Evolutionary conservation across 2,113 vertebrate species (phyloP), one percentile per base, ranked within the genome.

Genomic region (Pampusana beccarii): DNA sequence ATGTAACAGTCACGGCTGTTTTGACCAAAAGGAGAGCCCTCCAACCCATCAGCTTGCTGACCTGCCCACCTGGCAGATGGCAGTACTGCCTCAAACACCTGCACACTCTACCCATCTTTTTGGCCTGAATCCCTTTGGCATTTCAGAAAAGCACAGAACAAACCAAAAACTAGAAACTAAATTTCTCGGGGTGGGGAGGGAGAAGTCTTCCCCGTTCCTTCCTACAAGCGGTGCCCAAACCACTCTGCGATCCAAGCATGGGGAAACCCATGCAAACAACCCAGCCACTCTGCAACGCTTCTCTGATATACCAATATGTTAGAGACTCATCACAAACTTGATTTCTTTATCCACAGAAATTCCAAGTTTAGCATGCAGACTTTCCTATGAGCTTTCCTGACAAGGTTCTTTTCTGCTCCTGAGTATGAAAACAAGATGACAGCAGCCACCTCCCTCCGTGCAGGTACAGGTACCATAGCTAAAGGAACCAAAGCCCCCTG

Each of bases 401-500:
- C 67, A 67, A 54, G 24, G 53, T 20, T 79, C 38, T 85, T 71
- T 74, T 71, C 65, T 85, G 53, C 33, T 65, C 25, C 44, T 40
- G 31, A 4, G 8, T 23, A 18, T 5, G 18, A 90, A 85, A 67
- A 79, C 2, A 3, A 85, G 57, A 79, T 38, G 44, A 24, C 69
- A 88, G 21, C 24, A 72, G 66, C 14, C 28, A 40, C 21, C 74
- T 62, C 31, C 29, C 44, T 80, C 29, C 33, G n/a, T n/a, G n/a
- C n/a, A n/a, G n/a, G n/a, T n/a, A n/a, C n/a, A n/a, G n/a, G n/a
- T n/a, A n/a, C n/a, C n/a, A n/a, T 54, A 60, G 36, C 46, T 48
- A 83, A 58, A 79, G 48, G 58, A 64, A 54, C 0, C 0, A 0
- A 66, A 67, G 6, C 6, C 14, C 51, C 20, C 69, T 23, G 33